A percentile compares a stretch with the other conserved stretches of the same genome.
These are phyloP conservation scores for Spinibarbus caldwelli DNA, from an alignment of 2,797 vertebrate genomes.

Conservation along the genomic window DNA sequence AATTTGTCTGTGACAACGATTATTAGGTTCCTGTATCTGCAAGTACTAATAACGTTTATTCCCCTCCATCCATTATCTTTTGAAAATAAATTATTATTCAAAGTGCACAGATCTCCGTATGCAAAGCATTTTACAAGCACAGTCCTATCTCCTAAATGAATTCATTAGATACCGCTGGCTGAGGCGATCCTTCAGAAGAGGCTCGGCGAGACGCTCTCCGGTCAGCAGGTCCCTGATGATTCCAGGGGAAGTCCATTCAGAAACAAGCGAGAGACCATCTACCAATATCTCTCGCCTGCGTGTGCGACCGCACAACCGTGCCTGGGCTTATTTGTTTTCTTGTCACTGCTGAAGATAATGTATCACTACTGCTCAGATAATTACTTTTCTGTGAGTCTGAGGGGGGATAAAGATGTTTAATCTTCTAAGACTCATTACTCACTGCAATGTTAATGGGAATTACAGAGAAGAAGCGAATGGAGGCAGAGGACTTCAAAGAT, in stretches of 20 bases:
- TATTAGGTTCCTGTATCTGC: not conserved
- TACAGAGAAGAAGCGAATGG: constrained; percentile 31
- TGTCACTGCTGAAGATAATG: constrained; percentile 52
- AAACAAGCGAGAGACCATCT: not conserved
- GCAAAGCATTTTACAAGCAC: constrained; percentile 46
- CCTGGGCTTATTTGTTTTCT: constrained; percentile 53
- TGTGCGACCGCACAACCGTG: not conserved
- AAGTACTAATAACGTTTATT: not conserved
- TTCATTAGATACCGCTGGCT: constrained; percentile 49
- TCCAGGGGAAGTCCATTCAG: not conserved
- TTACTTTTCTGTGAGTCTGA: constrained; percentile 57
- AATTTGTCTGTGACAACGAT: not conserved
- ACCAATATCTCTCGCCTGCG: not conserved
- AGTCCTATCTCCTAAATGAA: constrained; percentile 51
- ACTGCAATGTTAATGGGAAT: constrained; percentile 55
- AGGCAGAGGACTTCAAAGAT: constrained; percentile 33
- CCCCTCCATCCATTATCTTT: not conserved
- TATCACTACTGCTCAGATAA: constrained; percentile 57
- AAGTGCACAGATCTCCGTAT: constrained; percentile 33
- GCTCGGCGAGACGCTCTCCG: not conserved
- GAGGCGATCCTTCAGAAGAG: not conserved
- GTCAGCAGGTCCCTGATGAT: constrained; percentile 24
- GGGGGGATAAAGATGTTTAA: constrained; percentile 62
- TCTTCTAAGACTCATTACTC: constrained; percentile 61
- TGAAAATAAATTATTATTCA: constrained; percentile 19